Base-by-base conservation (phyloP, 2,113 vertebrate species). In the Podarcis raffonei region DNA sequence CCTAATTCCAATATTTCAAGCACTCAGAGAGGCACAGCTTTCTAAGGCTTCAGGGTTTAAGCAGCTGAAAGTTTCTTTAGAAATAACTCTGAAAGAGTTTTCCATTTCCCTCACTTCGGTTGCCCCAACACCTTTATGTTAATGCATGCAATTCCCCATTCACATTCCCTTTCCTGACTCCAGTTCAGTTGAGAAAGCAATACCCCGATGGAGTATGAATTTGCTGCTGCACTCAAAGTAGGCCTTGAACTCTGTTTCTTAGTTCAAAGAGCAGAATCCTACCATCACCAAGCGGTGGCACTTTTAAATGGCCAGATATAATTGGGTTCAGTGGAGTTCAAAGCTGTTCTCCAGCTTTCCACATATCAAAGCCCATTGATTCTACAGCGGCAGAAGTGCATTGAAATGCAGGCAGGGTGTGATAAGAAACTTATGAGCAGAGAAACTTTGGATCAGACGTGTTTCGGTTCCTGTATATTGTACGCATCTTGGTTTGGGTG, bases 311-410 rank as follows among this genome's bases (percentile, higher is more conserved):
- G 95, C 95, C 95, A 94, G 85, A 72, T 95, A 92, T 97, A 97
- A 97, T 96, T 97, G 96, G 95, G 96, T 96, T 97, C 96, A 96
- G 94, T 76, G 88, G 94, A 96, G 96, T 97, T 97, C 96, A 97
- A 96, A 97, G 96, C 94, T 92, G 84, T 91, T 95, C 92, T 94
- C 90, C 91, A 91, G 93, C 93, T 95, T 96, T 84, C 92, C 95
- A 95, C 95, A 84, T 96, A 96, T 96, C 96, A 96, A 97, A 97
- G 95, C 86, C 95, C 96, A 95, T 95, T 94, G 96, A 97, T 95
- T 93, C 95, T 94, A 91, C 65, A 74, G 94, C 91, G 91, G 95
- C 83, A 6, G 30, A 94, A 88, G 85, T 90, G 93, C 85, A 91
- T 85, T 95, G 92, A 93, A 94, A 96, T 87, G 93, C 94, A 94